Base-by-base conservation (phyloP, 92 coral and sea anemone species). In the Pocillopora meandrina region DNA sequence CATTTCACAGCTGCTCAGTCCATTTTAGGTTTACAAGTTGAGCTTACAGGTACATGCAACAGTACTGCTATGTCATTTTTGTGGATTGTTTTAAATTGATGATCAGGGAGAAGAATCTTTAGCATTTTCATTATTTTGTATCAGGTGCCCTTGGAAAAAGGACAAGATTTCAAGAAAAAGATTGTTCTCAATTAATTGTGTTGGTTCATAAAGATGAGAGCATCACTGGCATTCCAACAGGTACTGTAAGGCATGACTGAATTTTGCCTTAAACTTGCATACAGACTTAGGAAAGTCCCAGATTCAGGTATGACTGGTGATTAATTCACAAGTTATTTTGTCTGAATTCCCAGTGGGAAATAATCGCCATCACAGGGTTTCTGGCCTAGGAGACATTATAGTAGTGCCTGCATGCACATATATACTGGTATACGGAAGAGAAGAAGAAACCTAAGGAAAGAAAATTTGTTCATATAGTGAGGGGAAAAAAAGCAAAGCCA, bases 111-210 rank as follows among this genome's bases (percentile, higher is more conserved):
- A 67, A 31, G 17, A 13, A 23, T 8, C 35, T 69, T 33, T 5
- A 10, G 16, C 70, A 56, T 18, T 34, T 66, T 12, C 56, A 12
- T 12, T 58, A 55, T 33, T 18, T 59, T 62, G 11, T 78, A 23
- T 18, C 77, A 96, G 99, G 99, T 68, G 97, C 98, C 60, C 90
- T 96, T 80, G 99, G 99, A 47, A 94, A 92, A 79, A 94, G 97
- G 66, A 94, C 99, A 63, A 93, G 90, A 56, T 96, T 96, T 90
- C 99, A 96, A 90, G 87, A 96, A 86, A 89, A 89, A 19, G 95
- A 92, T 79, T 72, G 81, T 2, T 83, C 99, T 1, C 95, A 94
- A 65, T 95, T 94, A 17, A 64, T 91, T 19, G 74, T 95, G 47
- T 85, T 92, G 73, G 92, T 93, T 56, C 85, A 86, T 17, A 82